Conservation (phyloP, 1,140 invertebrate species). For the Steinernema khuongi region DNA sequence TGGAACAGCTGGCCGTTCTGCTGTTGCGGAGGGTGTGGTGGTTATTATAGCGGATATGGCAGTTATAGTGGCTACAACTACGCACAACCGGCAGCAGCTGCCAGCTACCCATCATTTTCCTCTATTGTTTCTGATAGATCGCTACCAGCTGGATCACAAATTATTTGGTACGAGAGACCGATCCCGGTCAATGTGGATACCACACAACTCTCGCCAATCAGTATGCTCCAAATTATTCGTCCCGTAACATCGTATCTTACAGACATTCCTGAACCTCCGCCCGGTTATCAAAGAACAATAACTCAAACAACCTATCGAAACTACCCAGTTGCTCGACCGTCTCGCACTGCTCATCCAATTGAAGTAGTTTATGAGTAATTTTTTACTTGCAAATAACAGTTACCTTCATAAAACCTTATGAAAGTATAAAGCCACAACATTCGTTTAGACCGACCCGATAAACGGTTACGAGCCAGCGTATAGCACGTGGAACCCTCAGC, state of each 20-base stretch:
- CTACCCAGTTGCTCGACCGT: background rate
- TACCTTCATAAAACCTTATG: background rate
- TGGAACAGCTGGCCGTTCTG: conserved; percentile 10
- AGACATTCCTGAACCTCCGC: background rate
- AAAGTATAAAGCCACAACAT: background rate
- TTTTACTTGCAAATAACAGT: background rate
- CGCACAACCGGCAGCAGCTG: background rate
- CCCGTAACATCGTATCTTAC: background rate
- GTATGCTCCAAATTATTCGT: background rate
- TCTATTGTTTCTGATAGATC: background rate
- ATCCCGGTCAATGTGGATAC: background rate
- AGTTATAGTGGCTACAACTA: background rate
- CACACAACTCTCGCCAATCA: background rate
- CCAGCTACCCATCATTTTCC: background rate
- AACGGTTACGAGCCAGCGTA: conserved; percentile 3
- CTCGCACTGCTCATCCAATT: background rate
- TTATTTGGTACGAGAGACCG: conserved; percentile 1
- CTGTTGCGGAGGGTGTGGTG: background rate
- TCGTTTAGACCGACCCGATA: background rate
- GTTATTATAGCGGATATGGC: background rate
- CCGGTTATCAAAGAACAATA: background rate
- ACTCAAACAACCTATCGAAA: background rate
- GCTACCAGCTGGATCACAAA: background rate
- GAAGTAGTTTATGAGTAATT: background rate
- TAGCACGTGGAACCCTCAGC: background rate